Percentiles rank a stretch among this genome's conserved stretches.
Conservation (phyloP, 2,113 vertebrate species). For the Mastomys coucha region DNA sequence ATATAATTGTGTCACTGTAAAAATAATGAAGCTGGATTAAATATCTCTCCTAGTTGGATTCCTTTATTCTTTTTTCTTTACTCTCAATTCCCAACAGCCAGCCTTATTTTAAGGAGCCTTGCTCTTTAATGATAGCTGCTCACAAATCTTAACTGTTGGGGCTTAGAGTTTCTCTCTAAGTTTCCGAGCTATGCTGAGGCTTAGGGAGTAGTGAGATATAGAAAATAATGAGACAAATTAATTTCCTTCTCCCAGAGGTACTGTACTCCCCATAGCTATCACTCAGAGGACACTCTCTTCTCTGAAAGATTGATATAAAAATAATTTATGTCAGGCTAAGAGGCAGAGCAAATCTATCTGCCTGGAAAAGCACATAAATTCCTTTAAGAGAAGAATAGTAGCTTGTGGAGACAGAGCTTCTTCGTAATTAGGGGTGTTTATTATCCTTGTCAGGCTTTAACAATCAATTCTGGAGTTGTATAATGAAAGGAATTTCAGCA, state of each 20-base stretch:
- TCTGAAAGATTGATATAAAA: constrained; percentile 79
- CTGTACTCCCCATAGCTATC: constrained; percentile 76
- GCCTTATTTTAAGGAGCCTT: constrained; percentile 76
- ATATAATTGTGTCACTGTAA: constrained; percentile 58
- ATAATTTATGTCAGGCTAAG: constrained; percentile 76
- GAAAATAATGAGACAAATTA: constrained; percentile 81
- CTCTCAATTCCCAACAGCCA: constrained; percentile 64
- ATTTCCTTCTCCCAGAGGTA: constrained; percentile 79
- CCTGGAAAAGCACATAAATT: constrained; percentile 72
- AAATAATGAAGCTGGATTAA: constrained; percentile 78
- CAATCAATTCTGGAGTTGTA: constrained; percentile 74
- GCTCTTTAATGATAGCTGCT: constrained; percentile 70
- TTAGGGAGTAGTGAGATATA: constrained; percentile 72
- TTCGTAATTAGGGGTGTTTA: constrained; percentile 76
- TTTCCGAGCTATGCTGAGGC: constrained; percentile 58
- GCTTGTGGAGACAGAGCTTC: constrained; percentile 69
- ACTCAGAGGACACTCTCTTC: constrained; percentile 66
- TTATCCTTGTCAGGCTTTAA: constrained; percentile 72
- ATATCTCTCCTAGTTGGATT: constrained; percentile 58
- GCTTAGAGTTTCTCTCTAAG: constrained; percentile 72
- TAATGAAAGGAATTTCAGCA: constrained; percentile 66
- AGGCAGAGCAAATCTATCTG: constrained; percentile 55
- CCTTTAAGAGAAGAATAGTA: constrained; percentile 63
- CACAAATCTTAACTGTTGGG: constrained; percentile 72
- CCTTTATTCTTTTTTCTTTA: constrained; percentile 66